phyloP scores from a whole-genome alignment of 2,797 vertebrate genomes.

The Sebastolobus altivelis region DNA sequence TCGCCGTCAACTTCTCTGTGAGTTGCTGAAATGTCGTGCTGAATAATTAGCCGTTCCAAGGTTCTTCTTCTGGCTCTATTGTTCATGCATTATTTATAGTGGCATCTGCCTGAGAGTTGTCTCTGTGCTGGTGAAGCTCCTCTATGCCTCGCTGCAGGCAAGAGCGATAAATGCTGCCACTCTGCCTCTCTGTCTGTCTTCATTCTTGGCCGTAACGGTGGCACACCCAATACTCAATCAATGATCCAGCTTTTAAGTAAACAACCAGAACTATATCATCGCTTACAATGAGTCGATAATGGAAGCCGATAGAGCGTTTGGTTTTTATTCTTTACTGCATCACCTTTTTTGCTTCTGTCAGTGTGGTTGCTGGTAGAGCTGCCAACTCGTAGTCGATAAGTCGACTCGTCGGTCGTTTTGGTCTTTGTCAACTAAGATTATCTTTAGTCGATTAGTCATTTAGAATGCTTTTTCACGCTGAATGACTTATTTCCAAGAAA shows the following conservation, averaged over 20 bases:
- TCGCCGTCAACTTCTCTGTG: constrained; percentile 55
- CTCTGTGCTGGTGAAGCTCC: constrained; percentile 65
- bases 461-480: not conserved
- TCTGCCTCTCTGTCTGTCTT: constrained; percentile 50
- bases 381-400: not conserved
- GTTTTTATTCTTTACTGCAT: not conserved
- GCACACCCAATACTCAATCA: constrained; percentile 40
- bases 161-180: constrained; percentile 58
- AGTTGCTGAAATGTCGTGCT: constrained; percentile 78
- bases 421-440: not conserved
- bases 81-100: constrained; percentile 84
- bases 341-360: not conserved
- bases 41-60: constrained; percentile 83
- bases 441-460: not conserved
- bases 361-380: not conserved
- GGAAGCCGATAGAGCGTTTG: not conserved
- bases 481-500: not conserved
- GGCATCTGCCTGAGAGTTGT: constrained; percentile 81
- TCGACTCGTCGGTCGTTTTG: not conserved
- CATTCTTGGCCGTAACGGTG: constrained; percentile 36
- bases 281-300: not conserved
- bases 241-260: constrained; percentile 39
- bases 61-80: constrained; percentile 78
- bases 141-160: constrained; percentile 60
- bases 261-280: constrained; percentile 23